Percentiles rank a stretch among this genome's conserved stretches.
phyloP scores from a whole-genome alignment of 2,888 invertebrate species.

The Cristatella mucedo region DNA sequence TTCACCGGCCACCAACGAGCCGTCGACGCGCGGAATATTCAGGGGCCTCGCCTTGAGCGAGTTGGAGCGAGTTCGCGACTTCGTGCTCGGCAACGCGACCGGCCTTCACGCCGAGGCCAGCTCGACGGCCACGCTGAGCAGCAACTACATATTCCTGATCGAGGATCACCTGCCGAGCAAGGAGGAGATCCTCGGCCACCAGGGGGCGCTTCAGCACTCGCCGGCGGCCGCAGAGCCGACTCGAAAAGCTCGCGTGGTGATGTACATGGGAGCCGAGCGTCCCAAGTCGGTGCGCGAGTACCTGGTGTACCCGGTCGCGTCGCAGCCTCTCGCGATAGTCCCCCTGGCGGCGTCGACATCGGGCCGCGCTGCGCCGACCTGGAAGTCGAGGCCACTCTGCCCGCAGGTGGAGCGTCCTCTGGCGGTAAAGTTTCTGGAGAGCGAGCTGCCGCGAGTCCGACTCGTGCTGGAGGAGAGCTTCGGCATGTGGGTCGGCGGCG shows the following conservation, averaged over 20 bases:
- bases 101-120: no score
- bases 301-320: neutral
- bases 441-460: no score
- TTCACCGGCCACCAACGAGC: no score
- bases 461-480: no score
- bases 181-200: neutral
- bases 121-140: neutral
- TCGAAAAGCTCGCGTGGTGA: slow-evolving; percentile 2
- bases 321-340: neutral
- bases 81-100: no score
- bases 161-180: slow-evolving; percentile 4
- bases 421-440: neutral
- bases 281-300: neutral
- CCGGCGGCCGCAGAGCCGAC: neutral
- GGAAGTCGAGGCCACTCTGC: slow-evolving; percentile 5
- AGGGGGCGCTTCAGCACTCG: no score
- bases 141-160: slow-evolving; percentile 3
- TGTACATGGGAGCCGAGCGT: slow-evolving; percentile 3
- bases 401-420: neutral
- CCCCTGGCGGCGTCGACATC: no score
- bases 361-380: neutral
- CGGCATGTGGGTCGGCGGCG: no score
- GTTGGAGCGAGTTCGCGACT: no score
- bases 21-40: no score
- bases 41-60: no score